phyloP scores from a whole-genome alignment of 2,888 invertebrate species.

The Iselma pallidipennis region DNA sequence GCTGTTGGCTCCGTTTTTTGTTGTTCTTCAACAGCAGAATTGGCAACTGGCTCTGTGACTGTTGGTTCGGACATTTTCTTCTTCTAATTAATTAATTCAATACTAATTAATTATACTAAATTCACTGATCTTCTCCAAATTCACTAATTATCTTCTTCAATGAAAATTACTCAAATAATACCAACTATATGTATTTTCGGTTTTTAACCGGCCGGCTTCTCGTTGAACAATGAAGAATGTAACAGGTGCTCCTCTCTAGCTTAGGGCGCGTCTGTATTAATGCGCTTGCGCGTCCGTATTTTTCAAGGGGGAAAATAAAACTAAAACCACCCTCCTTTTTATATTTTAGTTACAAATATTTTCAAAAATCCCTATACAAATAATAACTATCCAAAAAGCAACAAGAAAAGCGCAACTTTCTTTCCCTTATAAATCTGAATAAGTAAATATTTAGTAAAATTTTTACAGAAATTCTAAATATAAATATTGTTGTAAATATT shows the following conservation, averaged over 20 bases:
- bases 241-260: constrained; percentile 46
- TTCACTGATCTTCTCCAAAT: constrained; percentile 1
- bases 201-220: constrained; percentile 39
- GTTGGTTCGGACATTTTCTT: constrained; percentile 43
- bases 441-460: neutral
- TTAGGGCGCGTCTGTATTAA: constrained; percentile 48
- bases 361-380: neutral
- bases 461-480: neutral
- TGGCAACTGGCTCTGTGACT: constrained; percentile 38
- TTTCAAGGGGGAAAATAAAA: constrained; percentile 25
- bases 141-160: no score
- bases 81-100: constrained; percentile 10
- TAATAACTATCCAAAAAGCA: neutral
- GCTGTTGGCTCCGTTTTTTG: constrained; percentile 38
- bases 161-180: constrained; percentile 12
- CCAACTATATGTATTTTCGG: constrained; percentile 4
- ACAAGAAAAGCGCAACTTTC: neutral
- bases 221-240: constrained; percentile 45
- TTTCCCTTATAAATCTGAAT: no score
- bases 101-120: neutral
- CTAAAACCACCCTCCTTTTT: constrained; percentile 34
- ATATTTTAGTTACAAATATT: neutral
- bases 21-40: constrained; percentile 36
- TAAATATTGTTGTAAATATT: neutral
- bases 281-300: constrained; percentile 42